Evolutionary conservation across 2,888 invertebrate species (phyloP), one percentile per base, ranked within the genome.

Genomic region (Taphrorychus bicolor): DNA sequence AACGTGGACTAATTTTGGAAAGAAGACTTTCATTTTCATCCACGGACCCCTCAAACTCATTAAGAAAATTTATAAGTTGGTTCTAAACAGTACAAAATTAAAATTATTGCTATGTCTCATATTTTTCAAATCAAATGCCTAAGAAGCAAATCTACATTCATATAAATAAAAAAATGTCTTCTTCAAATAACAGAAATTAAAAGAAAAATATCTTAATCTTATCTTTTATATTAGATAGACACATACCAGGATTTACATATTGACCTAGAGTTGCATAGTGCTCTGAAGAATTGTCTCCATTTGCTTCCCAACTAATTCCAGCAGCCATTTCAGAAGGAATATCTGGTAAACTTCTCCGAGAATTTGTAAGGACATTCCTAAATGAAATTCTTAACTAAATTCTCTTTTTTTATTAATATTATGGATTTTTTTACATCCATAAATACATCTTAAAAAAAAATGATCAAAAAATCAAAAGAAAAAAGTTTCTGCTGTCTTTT

Each of bases 331-430:
- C 88, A 32, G 89, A 83, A 5, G 94, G 92, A 76, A 94, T 93
- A 80, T 94, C 94, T 21, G 94, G 94, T 71, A 94, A 84, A 82
- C 94, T 94, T 75, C 94, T 85, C 77, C 93, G 91, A 72, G 89
- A 86, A 72, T 86, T 85, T 53, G 82, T 84, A 21, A 85, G 59
- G 49, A 72, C 66, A 59, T 69, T 73, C 58, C 74, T 75, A n/a
- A n/a, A n/a, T n/a, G n/a, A n/a, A n/a, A n/a, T n/a, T n/a, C n/a
- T 48, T 45, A 1, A 48, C 9, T 18, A 2, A 45, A 14, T 1
- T 1, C 4, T 32, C 11, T 1, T 32, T 1, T 45, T 45, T 45
- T 4, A 17, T n/a, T n/a, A n/a, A 32, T 32, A 9, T 32, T 32
- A 32, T 32, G n/a, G 40, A 9, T 5, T n/a, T n/a, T n/a, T n/a